These are phyloP conservation scores for Drosophila santomea DNA, from an alignment of 1,140 invertebrate genomes.

Conservation along the genomic window DNA sequence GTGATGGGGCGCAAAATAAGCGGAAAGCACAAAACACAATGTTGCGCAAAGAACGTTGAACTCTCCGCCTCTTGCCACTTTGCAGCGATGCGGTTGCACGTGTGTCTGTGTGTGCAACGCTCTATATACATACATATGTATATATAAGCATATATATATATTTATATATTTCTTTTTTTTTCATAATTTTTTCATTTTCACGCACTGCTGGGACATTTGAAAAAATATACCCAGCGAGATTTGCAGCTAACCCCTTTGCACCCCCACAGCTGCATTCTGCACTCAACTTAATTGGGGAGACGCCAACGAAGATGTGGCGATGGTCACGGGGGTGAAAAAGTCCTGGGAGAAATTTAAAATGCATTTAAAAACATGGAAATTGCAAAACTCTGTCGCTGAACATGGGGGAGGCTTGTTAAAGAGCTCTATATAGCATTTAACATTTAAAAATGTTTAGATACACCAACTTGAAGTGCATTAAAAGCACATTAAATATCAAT, in stretches of 20 bases:
- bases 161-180: conserved; percentile 39
- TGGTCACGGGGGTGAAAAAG: not conserved
- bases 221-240: conserved; percentile 60
- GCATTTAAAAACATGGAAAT: conserved; percentile 45
- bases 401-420: conserved; percentile 10
- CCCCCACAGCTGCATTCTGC: conserved; percentile 47
- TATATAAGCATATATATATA: conserved; percentile 9
- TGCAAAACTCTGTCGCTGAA: conserved; percentile 2
- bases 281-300: conserved; percentile 76
- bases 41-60: conserved; percentile 82
- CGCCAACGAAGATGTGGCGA: conserved; percentile 10
- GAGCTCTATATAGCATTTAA: not conserved
- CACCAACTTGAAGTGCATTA: not conserved
- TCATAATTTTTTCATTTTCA: conserved; percentile 83
- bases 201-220: conserved; percentile 80
- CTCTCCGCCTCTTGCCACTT: conserved; percentile 53
- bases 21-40: conserved; percentile 83
- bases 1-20: conserved; percentile 68
- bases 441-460: not conserved
- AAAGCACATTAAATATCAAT: too few species aligned
- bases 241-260: conserved; percentile 45
- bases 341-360: conserved; percentile 52
- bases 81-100: conserved; percentile 24
- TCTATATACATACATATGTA: not conserved
- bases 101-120: conserved; percentile 7